Evolutionary conservation across 2,113 vertebrate species (phyloP).

Genomic region (Pogonocichla stellata): DNA sequence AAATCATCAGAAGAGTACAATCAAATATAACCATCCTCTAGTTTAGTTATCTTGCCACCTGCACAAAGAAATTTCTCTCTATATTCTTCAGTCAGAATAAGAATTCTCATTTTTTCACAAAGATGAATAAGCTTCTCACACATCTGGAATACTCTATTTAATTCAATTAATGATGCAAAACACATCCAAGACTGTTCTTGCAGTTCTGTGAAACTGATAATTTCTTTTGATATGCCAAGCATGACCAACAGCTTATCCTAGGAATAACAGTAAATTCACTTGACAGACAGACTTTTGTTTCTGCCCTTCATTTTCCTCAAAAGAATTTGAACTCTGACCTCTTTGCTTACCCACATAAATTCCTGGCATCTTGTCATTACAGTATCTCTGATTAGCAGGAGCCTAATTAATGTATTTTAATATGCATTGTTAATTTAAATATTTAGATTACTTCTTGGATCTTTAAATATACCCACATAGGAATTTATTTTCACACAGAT

Average conservation of each 20-base stretch:
- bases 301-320: background rate
- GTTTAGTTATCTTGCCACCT: background rate
- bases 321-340: background rate
- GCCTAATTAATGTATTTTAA: background rate
- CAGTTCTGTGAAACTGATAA: background rate
- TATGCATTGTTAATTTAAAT: background rate
- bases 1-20: background rate
- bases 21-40: background rate
- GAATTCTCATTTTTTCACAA: background rate
- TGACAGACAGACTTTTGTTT: background rate
- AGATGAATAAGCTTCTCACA: background rate
- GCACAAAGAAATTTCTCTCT: background rate
- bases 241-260: background rate
- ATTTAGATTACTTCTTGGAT: background rate
- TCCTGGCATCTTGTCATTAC: background rate
- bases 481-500: background rate
- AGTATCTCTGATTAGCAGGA: background rate
- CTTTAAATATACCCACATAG: background rate
- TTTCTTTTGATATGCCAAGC: background rate
- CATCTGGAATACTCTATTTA: background rate
- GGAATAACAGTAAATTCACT: background rate
- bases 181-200: background rate
- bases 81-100: background rate
- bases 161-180: slow-evolving; percentile 13
- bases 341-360: background rate